Evolutionary conservation across 2,888 invertebrate genomes (phyloP).

Genomic region (Lucinisca nassula): DNA sequence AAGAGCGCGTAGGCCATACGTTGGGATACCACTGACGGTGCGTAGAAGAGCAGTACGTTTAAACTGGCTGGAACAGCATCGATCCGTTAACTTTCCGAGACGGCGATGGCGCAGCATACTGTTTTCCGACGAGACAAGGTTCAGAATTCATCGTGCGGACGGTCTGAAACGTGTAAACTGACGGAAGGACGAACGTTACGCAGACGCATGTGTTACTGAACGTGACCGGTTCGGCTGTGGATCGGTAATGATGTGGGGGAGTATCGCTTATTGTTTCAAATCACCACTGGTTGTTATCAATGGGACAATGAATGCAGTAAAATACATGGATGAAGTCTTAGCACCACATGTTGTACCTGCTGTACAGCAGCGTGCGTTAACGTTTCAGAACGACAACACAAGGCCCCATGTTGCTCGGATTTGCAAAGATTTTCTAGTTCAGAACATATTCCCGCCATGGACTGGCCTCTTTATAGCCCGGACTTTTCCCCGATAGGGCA

Average conservation of each 20-base stretch:
- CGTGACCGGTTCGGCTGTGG: neutral
- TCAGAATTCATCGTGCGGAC: neutral
- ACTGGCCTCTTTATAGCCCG: too few relatives aligned
- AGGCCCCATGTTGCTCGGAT: neutral
- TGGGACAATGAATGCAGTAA: neutral
- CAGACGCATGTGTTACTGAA: neutral
- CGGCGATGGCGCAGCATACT: too few relatives aligned
- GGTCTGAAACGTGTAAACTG: neutral
- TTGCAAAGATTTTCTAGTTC: too few relatives aligned
- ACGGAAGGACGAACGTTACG: neutral
- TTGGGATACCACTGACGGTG: neutral
- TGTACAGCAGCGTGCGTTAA: neutral
- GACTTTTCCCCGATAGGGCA: too few relatives aligned
- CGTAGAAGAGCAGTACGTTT: neutral
- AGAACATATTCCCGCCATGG: too few relatives aligned
- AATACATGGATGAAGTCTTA: neutral
- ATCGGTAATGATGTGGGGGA: neutral
- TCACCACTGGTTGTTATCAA: neutral
- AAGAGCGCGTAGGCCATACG: neutral
- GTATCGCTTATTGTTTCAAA: neutral
- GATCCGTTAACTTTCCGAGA: neutral
- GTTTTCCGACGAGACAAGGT: neutral
- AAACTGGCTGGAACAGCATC: neutral
- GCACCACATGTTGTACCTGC: neutral
- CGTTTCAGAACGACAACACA: neutral